phyloP scores from a whole-genome alignment of 2,113 vertebrate species.

The rabbit (Oryctolagus cuniculus) region DNA sequence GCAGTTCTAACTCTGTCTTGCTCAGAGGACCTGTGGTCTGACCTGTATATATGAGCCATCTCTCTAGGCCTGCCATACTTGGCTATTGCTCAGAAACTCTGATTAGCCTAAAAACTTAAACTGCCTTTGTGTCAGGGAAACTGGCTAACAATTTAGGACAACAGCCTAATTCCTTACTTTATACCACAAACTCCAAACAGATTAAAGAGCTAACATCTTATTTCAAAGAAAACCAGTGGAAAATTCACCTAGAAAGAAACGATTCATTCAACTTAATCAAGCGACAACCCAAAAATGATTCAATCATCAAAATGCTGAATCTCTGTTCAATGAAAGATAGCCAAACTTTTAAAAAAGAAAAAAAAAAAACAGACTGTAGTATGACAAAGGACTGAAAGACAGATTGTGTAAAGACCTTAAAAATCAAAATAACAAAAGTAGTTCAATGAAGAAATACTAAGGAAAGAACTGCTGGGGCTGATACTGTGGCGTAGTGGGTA shows the following conservation, averaged over 20 bases:
- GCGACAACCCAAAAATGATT: not conserved
- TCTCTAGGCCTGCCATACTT: not conserved
- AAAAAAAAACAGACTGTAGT: not conserved
- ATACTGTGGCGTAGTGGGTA: too few species aligned
- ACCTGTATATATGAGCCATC: not conserved
- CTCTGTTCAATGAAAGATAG: slow-evolving; percentile 18
- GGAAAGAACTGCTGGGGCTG: too few species aligned
- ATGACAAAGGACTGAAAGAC: slow-evolving; percentile 19
- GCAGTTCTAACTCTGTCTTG: not conserved
- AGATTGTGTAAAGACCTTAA: not conserved
- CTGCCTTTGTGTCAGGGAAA: not conserved
- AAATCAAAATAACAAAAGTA: not conserved
- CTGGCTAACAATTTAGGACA: not conserved
- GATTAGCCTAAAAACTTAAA: not conserved
- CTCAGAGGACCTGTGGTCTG: not conserved
- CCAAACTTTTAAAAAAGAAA: not conserved
- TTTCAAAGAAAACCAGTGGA: not conserved
- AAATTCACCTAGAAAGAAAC: slow-evolving; percentile 15
- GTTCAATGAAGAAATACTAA: not conserved
- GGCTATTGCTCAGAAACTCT: not conserved
- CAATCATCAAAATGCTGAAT: slow-evolving; percentile 31
- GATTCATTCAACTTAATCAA: not conserved
- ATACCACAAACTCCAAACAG: not conserved
- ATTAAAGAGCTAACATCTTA: not conserved
- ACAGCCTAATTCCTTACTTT: slow-evolving; percentile 16